Conservation (phyloP, 2,113 vertebrate species). For the Macaca mulatta region DNA sequence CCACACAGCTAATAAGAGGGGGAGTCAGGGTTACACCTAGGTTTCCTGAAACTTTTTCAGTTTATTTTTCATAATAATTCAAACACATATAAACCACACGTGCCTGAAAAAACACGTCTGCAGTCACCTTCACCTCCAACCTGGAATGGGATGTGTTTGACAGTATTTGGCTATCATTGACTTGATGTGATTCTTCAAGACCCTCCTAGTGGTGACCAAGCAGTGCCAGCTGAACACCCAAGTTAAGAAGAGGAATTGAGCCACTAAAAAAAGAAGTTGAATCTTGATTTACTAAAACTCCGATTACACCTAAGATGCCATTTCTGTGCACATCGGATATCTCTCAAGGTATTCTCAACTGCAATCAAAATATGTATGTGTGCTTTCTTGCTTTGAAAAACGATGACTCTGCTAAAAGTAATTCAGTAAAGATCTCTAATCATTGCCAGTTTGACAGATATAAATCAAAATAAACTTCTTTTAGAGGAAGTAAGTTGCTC, state of each 20-base stretch:
- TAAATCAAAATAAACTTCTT: slow-evolving; percentile 51
- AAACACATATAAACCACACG: not conserved
- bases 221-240: not conserved
- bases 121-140: not conserved
- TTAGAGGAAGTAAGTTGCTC: slow-evolving; percentile 43
- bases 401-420: slow-evolving; percentile 1
- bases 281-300: not conserved
- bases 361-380: not conserved
- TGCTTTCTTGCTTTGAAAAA: slow-evolving; percentile 56
- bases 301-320: not conserved
- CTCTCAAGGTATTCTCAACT: not conserved
- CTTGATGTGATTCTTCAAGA: not conserved
- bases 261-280: not conserved
- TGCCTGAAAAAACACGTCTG: not conserved
- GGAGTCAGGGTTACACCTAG: not conserved
- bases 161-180: not conserved
- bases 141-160: not conserved
- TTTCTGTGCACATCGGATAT: not conserved
- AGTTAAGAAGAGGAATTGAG: not conserved
- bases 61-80: not conserved
- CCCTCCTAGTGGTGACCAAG: not conserved
- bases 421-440: slow-evolving; percentile 52
- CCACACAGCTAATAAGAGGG: not conserved
- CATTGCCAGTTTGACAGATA: slow-evolving; percentile 40
- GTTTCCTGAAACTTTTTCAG: not conserved